Base-by-base conservation (phyloP, 2,888 invertebrate genomes). In the Lampropteryx suffumata region DNA sequence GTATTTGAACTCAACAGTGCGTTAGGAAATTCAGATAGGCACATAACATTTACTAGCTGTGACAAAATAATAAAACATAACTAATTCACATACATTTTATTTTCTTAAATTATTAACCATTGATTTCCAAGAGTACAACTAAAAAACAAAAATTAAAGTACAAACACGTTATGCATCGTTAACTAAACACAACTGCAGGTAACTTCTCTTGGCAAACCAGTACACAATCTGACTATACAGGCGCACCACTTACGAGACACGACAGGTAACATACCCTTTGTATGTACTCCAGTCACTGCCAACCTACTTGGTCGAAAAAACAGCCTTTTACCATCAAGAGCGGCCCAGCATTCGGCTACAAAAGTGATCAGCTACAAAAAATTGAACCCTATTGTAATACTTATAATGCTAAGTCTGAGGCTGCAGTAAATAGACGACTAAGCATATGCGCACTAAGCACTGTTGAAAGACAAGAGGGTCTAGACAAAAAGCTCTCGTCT, bases 61-160 rank as follows among this genome's bases (percentile, higher is more conserved):
- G 10, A 32, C 12, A 21, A 32, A 26, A 30, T 14, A 66, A 68
- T 61, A 56, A 63, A 78, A 71, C 59, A 65, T 45, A 50, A 3
- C 71, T 85, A 87, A 79, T 88, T 88, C 86, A 90, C 90, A 90
- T 90, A 89, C 90, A 89, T 84, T 90, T 89, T 89, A 89, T 88
- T 89, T 86, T 86, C 90, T 90, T 90, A 89, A 89, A 87, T 89
- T 87, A 90, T 86, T 90, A 90, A 89, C 90, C 90, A 89, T 88
- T 87, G 89, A 89, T 89, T 89, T 90, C 89, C 90, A 90, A 90
- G 88, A 89, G 88, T 89, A 90, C 82, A 90, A 89, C 89, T 89
- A 90, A 89, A 90, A 89, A 89, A 89, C 90, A 90, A 90, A 89
- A 90, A 89, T 89, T 90, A 89, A 88, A 89, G 89, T 89, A 90